Percentiles rank a stretch among this genome's conserved stretches.
These are phyloP conservation scores for Xenentodon cancila DNA, from an alignment of 2,797 vertebrate genomes.

Conservation along the genomic window DNA sequence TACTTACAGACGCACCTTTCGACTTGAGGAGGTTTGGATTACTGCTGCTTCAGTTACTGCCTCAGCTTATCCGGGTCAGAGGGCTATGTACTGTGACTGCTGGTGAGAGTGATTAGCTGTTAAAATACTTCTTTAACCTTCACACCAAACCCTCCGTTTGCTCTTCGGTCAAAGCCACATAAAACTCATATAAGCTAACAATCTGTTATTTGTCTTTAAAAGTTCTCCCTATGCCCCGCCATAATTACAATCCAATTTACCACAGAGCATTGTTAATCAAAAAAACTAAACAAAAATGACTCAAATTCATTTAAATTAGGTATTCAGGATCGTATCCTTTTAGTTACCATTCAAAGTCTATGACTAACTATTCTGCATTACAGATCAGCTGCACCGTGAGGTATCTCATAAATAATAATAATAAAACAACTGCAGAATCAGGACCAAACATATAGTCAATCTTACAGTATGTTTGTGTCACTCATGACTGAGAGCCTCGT, in stretches of 20 bases:
- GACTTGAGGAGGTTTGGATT: constrained; percentile 44
- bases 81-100: constrained; percentile 50
- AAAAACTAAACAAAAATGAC: too few species aligned
- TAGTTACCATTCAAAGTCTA: too few species aligned
- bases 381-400: too few species aligned
- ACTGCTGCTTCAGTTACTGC: constrained; percentile 59
- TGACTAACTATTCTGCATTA: too few species aligned
- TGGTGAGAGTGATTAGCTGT: constrained; percentile 22
- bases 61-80: constrained; percentile 66
- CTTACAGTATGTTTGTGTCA: too few species aligned
- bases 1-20: constrained; percentile 14
- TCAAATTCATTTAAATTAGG: neutral
- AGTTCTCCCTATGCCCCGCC: neutral
- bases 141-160: constrained; percentile 26
- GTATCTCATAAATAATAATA: too few species aligned
- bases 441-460: too few species aligned
- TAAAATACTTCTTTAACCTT: constrained; percentile 16
- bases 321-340: too few species aligned
- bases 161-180: constrained; percentile 1
- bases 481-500: too few species aligned
- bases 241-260: neutral
- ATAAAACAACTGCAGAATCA: too few species aligned
- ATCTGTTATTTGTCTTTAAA: neutral
- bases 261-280: neutral
- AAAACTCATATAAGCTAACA: too few species aligned